Percentiles rank a stretch among this genome's conserved stretches.
Conservation (phyloP, 2,888 invertebrate genomes). For the Caenorhabditis sp. region DNA sequence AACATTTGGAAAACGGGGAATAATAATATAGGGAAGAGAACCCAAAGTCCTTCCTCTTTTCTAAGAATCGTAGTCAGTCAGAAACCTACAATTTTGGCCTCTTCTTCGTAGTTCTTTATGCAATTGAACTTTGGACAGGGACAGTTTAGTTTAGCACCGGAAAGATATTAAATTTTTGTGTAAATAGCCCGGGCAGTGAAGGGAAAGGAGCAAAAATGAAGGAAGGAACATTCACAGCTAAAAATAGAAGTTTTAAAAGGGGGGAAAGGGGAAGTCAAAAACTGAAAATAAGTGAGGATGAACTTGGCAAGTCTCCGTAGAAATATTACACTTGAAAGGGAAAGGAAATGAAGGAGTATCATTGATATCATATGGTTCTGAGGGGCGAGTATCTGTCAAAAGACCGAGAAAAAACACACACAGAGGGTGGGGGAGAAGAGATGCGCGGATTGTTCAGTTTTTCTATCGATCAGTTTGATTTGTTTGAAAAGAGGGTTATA, state of each 20-base stretch:
- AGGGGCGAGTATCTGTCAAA: background rate
- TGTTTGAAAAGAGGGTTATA: background rate
- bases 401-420: slow-evolving; percentile 25
- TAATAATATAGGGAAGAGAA: background rate
- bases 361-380: slow-evolving; percentile 50
- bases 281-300: slow-evolving; percentile 14
- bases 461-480: slow-evolving; percentile 19
- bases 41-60: background rate
- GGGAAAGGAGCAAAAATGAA: too few relatives aligned
- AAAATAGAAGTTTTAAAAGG: slow-evolving; percentile 18
- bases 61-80: slow-evolving; percentile 18
- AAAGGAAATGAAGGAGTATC: slow-evolving; percentile 28
- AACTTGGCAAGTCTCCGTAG: background rate
- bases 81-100: slow-evolving; percentile 7
- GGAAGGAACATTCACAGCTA: slow-evolving; percentile 31
- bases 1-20: background rate
- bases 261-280: background rate
- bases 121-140: slow-evolving; percentile 38
- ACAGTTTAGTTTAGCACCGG: slow-evolving; percentile 26
- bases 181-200: slow-evolving; percentile 17
- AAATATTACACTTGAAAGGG: slow-evolving; percentile 18
- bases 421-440: background rate
- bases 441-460: slow-evolving; percentile 21
- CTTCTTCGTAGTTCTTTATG: slow-evolving; percentile 7
- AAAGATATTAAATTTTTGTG: slow-evolving; percentile 35